A percentile compares a stretch with the other conserved stretches of the same genome.
phyloP scores from a whole-genome alignment of 1,140 invertebrate species.

The Apis florea region DNA sequence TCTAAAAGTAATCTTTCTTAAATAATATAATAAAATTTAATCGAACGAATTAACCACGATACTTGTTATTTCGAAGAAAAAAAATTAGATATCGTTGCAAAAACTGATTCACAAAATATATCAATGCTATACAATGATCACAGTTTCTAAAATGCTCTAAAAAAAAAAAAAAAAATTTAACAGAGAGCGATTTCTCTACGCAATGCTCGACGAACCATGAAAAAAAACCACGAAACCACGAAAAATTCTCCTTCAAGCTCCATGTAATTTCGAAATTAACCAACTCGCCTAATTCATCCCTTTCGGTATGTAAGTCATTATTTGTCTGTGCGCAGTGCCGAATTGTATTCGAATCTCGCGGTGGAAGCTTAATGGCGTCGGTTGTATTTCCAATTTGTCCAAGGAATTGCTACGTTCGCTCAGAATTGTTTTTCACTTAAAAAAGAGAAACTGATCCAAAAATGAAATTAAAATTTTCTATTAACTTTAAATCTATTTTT shows the following conservation, averaged over 20 bases:
- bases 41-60: background rate
- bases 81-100: background rate
- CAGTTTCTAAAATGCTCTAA: background rate
- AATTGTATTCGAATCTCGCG: background rate
- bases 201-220: background rate
- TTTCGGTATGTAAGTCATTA: background rate
- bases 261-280: background rate
- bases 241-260: background rate
- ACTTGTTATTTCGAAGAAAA: background rate
- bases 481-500: too few species aligned
- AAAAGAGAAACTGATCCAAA: background rate
- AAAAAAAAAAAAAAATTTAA: background rate
- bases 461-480: too few species aligned
- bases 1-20: background rate
- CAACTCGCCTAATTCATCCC: background rate
- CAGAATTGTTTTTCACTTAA: background rate
- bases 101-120: background rate
- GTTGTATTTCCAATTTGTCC: slow-evolving; percentile 1
- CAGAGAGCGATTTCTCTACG: background rate
- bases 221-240: too few species aligned
- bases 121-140: background rate
- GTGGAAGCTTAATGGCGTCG: background rate
- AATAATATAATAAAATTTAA: background rate
- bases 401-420: background rate
- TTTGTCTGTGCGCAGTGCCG: background rate